Percentiles rank a stretch among this genome's conserved stretches.
Evolutionary conservation across 2,797 vertebrate genomes (phyloP).

Genomic region (Urosaurus nigricauda): DNA sequence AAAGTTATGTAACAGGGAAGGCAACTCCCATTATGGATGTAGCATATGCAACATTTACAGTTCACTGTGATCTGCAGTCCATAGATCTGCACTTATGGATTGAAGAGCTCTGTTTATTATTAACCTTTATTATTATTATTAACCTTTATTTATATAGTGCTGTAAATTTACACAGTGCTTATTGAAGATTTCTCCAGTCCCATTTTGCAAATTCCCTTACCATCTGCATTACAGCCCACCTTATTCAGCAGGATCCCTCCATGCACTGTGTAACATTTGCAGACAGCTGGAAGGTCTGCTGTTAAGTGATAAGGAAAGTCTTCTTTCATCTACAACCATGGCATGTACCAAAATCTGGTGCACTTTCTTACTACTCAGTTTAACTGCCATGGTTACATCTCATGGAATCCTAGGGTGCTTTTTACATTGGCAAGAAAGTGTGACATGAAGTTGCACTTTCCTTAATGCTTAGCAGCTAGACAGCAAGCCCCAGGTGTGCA

Average conservation of each 20-base stretch:
- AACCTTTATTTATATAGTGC: too few species aligned
- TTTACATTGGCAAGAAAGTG: too few species aligned
- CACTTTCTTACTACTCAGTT: too few species aligned
- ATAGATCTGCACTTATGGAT: not conserved
- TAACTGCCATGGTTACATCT: too few species aligned
- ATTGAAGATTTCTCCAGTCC: not conserved
- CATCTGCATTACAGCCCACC: not conserved
- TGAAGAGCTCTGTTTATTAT: not conserved
- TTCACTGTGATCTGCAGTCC: not conserved
- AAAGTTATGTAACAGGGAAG: not conserved
- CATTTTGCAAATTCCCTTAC: not conserved
- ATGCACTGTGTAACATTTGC: not conserved
- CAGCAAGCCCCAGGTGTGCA: too few species aligned
- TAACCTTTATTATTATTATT: too few species aligned
- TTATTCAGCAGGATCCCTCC: too few species aligned
- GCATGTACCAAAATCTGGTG: not conserved
- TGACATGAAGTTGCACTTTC: too few species aligned
- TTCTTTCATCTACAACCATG: not conserved
- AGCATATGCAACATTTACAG: not conserved
- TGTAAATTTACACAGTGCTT: too few species aligned
- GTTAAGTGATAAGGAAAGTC: not conserved
- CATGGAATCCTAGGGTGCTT: too few species aligned
- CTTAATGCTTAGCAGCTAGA: too few species aligned
- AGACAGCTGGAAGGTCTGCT: not conserved
- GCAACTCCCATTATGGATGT: slow-evolving; percentile 7